Evolutionary conservation across 2,888 invertebrate species (phyloP), one percentile per base, ranked within the genome.

Genomic region (Nipponacmea schrenckii): DNA sequence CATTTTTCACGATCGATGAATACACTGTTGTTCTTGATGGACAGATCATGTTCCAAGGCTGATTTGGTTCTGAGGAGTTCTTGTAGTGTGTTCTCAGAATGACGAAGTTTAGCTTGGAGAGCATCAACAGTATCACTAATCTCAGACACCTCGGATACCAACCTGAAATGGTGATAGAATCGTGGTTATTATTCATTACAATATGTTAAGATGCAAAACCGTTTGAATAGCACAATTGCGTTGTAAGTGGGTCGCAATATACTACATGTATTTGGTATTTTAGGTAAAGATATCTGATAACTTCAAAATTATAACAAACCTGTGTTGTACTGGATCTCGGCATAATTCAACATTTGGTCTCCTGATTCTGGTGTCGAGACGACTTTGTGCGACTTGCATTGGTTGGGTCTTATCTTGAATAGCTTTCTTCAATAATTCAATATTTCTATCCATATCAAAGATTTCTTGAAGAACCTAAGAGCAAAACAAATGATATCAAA

Each of bases 1-100:
- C 97, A 97, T 90, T 96, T 96, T 90, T 97, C 97, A 74, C 96
- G 91, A 90, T 97, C 97, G 78, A 97, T 95, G 89, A 96, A 96
- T 76, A 97, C 90, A 15, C 96, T 93, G 86, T 95, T 95, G 79
- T 94, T 93, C 91, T 97, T 97, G 86, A 93, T 92, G 73, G 93
- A 92, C 67, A 95, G 90, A 89, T 97, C 96, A 56, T 94, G 93
- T 90, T 97, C 97, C 64, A 97, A 91, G 68, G 92, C 92, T 1
- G 94, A 93, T 82, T 95, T 92, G 12, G 94, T 95, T 82, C 94
- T 93, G 50, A 96, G 91, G 80, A 97, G 90, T 44, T 88, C 84
- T 75, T 89, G 89, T n/a, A 89, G 83, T 31, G 88, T 83, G 77
- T 86, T 86, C 83, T 89, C 89, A 31, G 88, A 85, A 74, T 86